Evolutionary conservation across 2,797 vertebrate species (phyloP).

Genomic region (Coreius guichenoti): DNA sequence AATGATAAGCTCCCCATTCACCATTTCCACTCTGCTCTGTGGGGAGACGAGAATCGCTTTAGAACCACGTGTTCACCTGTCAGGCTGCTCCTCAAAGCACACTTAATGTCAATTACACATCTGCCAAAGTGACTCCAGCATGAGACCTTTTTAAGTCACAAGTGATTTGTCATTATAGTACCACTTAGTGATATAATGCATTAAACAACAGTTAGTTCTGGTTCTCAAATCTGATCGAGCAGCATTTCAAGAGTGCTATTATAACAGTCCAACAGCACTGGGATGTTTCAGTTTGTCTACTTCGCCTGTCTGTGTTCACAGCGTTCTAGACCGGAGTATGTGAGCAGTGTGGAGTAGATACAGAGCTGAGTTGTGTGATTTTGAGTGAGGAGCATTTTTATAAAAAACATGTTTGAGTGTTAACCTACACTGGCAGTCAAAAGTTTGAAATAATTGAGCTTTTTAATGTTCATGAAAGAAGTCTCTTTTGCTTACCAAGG

Average conservation of each 20-base stretch:
- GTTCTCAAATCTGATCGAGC: neutral
- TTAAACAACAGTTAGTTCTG: neutral
- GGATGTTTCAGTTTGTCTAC: neutral
- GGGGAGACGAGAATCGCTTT: constrained; percentile 63
- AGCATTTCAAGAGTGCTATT: neutral
- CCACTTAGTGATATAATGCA: constrained; percentile 14
- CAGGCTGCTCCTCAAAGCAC: constrained; percentile 10
- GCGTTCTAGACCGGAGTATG: neutral
- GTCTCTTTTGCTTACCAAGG: neutral
- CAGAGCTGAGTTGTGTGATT: neutral
- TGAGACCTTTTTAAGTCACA: neutral
- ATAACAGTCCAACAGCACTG: neutral
- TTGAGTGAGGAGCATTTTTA: neutral
- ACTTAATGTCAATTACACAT: neutral
- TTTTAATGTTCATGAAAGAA: neutral
- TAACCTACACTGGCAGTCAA: neutral
- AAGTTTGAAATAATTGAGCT: neutral
- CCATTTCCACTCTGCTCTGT: constrained; percentile 87
- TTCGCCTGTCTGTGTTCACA: neutral
- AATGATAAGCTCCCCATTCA: constrained; percentile 89
- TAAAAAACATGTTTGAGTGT: neutral
- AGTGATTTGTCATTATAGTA: neutral
- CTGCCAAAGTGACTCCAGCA: constrained; percentile 2
- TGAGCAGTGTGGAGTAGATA: neutral
- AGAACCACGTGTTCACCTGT: constrained; percentile 15